Evolutionary conservation across 2,888 invertebrate species (phyloP), one percentile per base, ranked within the genome.

Genomic region (Endomychus coccineus): DNA sequence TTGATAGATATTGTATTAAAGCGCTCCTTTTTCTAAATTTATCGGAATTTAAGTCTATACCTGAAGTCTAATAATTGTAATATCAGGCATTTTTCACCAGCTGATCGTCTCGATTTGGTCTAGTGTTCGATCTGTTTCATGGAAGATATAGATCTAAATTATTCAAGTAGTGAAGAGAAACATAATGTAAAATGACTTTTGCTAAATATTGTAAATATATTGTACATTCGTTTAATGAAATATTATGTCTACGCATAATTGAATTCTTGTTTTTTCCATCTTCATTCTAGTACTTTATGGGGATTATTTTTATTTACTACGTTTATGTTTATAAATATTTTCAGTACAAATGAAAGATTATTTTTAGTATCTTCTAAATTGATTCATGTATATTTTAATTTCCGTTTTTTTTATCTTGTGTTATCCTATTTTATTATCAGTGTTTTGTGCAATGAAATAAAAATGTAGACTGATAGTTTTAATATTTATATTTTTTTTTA

Each of bases 401-500:
- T 47, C 49, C 49, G 44, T 53, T 53, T 49, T 46, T 51, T 46
- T 40, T 28, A 35, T 27, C 37, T 45, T 51, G 54, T 59, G 51
- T 58, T 56, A 52, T 58, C 50, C 51, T 57, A 56, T 58, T 63
- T 59, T 61, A 55, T 59, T 58, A 55, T 61, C 59, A 60, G 59
- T 62, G 60, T 62, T 59, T 57, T 61, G 63, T 63, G 63, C 63
- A 63, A 63, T 62, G 54, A 62, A 52, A 59, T 60, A 60, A 61
- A 62, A 57, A 54, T 56, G 60, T 63, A 62, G 63, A 63, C 63
- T 63, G 63, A 62, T 61, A 36, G 23, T 16, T 36, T 39, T 35
- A 34, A 17, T 32, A 27, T 4, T 32, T 11, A 39, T 21, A 25
- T 25, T 2, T 22, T 24, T 38, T 37, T 38, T 33, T 25, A 24